These are phyloP conservation scores for Piscicola geometra DNA, from an alignment of 2,888 invertebrate genomes.

Conservation along the genomic window DNA sequence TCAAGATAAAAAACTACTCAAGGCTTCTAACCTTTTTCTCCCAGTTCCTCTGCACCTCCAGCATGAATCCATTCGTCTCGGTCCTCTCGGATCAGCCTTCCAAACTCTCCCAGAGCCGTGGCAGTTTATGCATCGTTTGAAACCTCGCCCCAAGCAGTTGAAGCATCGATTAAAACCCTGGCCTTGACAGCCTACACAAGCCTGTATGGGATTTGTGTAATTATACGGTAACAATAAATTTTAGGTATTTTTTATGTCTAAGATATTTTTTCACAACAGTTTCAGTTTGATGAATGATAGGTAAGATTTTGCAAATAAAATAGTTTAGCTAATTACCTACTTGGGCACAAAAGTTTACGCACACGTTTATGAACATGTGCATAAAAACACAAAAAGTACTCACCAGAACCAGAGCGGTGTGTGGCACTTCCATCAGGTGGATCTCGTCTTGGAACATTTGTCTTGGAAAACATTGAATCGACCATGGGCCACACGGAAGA, in stretches of 20 bases:
- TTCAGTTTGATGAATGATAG: no score
- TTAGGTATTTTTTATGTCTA: no score
- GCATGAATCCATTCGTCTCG: slow-evolving; percentile 44
- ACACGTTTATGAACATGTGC: no score
- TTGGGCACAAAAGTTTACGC: no score
- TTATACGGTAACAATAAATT: no score
- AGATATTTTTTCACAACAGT: no score
- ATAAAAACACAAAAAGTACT: no score
- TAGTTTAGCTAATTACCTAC: no score
- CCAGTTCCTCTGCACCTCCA: slow-evolving; percentile 45
- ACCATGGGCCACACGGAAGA: slow-evolving; percentile 43
- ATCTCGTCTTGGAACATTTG: slow-evolving; percentile 44
- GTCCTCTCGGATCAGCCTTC: slow-evolving; percentile 44
- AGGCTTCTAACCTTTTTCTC: slow-evolving; percentile 43
- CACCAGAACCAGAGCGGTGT: slow-evolving; percentile 43
- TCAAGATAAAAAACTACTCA: no score
- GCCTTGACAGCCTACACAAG: slow-evolving; percentile 43
- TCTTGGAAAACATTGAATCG: slow-evolving; percentile 41
- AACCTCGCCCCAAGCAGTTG: slow-evolving; percentile 44
- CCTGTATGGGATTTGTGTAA: no score
- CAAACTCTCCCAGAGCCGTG: slow-evolving; percentile 44
- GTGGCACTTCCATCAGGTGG: slow-evolving; percentile 44
- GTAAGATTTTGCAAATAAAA: no score
- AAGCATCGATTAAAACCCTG: slow-evolving; percentile 44
- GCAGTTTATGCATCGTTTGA: slow-evolving; percentile 43